These are phyloP conservation scores for Branchinecta sandiegonensis DNA, from an alignment of 2,888 invertebrate genomes.

Conservation along the genomic window DNA sequence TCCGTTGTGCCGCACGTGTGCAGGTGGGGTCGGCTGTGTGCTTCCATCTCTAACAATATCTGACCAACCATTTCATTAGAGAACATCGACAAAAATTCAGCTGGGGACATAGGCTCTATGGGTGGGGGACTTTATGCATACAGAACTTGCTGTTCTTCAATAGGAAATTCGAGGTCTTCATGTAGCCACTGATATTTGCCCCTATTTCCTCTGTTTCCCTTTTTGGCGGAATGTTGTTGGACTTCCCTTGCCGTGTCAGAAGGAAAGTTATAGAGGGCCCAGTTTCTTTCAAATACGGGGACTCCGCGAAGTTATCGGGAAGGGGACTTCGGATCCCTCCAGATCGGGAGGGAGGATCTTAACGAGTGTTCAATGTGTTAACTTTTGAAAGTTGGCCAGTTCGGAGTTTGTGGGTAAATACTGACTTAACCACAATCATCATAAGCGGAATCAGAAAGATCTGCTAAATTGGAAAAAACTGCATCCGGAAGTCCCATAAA, in stretches of 20 bases:
- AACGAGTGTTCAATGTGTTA: background rate
- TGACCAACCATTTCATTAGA: constrained; percentile 1
- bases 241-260: background rate
- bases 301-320: background rate
- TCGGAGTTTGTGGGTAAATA: constrained; percentile 3
- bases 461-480: background rate
- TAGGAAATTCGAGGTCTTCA: background rate
- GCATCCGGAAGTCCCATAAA: constrained; percentile 2
- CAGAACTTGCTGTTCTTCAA: background rate
- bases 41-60: constrained; percentile 10
- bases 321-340: too few species aligned
- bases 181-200: background rate
- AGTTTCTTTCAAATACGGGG: too few species aligned
- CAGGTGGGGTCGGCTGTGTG: too few species aligned
- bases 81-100: background rate
- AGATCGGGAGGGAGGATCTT: too few species aligned
- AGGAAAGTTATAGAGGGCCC: background rate
- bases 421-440: constrained; percentile 1
- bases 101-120: background rate
- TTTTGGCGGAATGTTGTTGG: constrained; percentile 1
- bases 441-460: background rate
- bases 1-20: too few species aligned
- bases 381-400: background rate
- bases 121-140: constrained; percentile 4
- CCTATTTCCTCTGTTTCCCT: background rate